Conservation (phyloP, 2,797 vertebrate species). For the Smutsia temminckii region DNA sequence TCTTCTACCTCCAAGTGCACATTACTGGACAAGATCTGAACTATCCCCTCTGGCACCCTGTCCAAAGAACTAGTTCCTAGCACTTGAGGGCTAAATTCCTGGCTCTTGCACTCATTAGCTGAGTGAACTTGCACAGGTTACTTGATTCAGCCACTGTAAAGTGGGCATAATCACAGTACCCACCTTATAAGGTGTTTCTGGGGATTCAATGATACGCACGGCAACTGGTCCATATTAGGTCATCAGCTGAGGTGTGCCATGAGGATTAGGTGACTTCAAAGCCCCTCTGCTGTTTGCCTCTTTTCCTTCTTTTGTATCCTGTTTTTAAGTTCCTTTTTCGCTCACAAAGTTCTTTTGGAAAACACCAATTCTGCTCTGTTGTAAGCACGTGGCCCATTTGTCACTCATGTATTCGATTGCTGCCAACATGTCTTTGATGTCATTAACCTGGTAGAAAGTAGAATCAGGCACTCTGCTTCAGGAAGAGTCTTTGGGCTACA, state of each 20-base stretch:
- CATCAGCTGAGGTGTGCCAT: too few species aligned
- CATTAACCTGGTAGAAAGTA: background rate
- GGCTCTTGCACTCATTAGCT: background rate
- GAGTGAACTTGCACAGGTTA: background rate
- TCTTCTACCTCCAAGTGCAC: background rate
- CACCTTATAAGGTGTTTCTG: background rate
- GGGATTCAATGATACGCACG: background rate
- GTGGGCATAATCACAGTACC: background rate
- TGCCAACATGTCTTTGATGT: background rate
- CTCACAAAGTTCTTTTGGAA: background rate
- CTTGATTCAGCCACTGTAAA: background rate
- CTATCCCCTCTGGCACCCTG: background rate
- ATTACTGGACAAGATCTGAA: background rate
- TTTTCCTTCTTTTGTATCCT: background rate
- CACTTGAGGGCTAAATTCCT: background rate
- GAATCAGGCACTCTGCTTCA: background rate
- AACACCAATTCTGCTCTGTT: background rate
- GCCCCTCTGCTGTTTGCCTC: background rate
- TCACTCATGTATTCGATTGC: background rate
- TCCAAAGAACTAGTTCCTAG: background rate
- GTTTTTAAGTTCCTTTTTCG: background rate
- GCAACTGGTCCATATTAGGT: accelerated
- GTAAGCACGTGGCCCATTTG: background rate
- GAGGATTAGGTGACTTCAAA: background rate
- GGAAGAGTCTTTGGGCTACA: background rate